phyloP scores from a whole-genome alignment of 2,888 invertebrate species.

The Alviniconcha strummeri region DNA sequence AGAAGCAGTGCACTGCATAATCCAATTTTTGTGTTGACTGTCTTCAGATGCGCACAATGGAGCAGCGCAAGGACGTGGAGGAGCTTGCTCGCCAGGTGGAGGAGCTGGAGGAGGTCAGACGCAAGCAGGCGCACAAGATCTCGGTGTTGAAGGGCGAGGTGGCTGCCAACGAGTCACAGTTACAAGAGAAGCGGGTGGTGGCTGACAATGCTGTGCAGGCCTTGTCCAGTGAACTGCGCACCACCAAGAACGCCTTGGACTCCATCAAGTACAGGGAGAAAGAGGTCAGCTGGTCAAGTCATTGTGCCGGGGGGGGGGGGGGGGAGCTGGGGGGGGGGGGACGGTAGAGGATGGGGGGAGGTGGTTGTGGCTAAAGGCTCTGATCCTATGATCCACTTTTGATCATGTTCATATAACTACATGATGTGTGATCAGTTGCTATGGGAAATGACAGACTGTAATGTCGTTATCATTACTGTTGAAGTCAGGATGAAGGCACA shows the following conservation, averaged over 20 bases:
- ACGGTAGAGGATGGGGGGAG: no score
- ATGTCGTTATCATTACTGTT: no score
- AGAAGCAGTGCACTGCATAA: no score
- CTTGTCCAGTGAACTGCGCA: constrained; percentile 71
- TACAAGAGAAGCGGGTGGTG: constrained; percentile 60
- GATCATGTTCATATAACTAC: no score
- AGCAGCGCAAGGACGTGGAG: constrained; percentile 69
- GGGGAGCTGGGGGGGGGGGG: not conserved
- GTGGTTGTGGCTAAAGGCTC: no score
- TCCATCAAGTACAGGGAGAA: constrained; percentile 69
- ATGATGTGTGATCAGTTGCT: no score
- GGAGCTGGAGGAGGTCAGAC: constrained; percentile 69
- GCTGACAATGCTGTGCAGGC: constrained; percentile 72
- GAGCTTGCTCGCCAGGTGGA: constrained; percentile 66
- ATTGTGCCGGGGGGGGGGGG: not conserved
- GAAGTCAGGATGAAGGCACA: no score
- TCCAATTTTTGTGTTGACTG: no score
- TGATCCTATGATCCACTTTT: no score
- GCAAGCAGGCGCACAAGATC: constrained; percentile 71
- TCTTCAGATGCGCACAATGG: constrained; percentile 60
- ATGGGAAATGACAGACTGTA: no score
- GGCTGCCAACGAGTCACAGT: constrained; percentile 50
- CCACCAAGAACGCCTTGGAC: constrained; percentile 68
- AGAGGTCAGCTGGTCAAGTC: constrained; percentile 56
- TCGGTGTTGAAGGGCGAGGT: constrained; percentile 63